Base-by-base conservation (phyloP, 2,888 invertebrate genomes). In the Arenicola marina region DNA sequence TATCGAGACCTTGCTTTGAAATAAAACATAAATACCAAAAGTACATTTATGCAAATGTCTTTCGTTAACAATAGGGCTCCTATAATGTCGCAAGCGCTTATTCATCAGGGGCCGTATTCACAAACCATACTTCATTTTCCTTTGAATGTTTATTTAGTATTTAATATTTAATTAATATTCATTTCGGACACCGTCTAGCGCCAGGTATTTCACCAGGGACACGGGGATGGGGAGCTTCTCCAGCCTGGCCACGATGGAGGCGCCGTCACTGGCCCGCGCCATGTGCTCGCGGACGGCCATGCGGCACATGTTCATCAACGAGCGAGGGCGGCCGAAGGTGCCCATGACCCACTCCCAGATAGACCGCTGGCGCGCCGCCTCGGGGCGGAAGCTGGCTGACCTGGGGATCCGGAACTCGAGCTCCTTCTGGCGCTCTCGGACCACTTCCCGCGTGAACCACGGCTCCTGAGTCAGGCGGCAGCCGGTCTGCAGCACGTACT, bases 401-500 rank as follows among this genome's bases (percentile, higher is more conserved):
- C 31, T 32, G 15, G 53, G 53, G 7, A 28, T 15, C 31, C 32
- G 53, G 33, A 53, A 53, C 31, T 53, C 53, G 7, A 32, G 15
- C 53, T 53, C 53, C 15, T 32, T 7, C 11, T 31, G 7, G 15
- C 24, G 7, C 29, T 28, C 7, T 32, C 32, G 7, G 29, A 32
- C 53, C 15, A 32, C 32, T 7, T 7, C 33, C 7, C 31, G 53
- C 4, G 26, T 61, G 56, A 68, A 64, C 68, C 66, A 66, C 26
- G 29, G 34, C 38, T 66, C 66, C 1, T 51, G 28, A 21, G 33
- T 21, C 45, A 65, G 43, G 38, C 32, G 33, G 51, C 56, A 61
- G 32, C 68, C 65, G 7, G 66, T 64, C 28, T 63, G 61, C 3
- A 68, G 33, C 11, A 68, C 43, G 33, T 51, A 63, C 55, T 68